These are phyloP conservation scores for Adelognathus sp. DNA, from an alignment of 2,888 invertebrate species.

Conservation along the genomic window DNA sequence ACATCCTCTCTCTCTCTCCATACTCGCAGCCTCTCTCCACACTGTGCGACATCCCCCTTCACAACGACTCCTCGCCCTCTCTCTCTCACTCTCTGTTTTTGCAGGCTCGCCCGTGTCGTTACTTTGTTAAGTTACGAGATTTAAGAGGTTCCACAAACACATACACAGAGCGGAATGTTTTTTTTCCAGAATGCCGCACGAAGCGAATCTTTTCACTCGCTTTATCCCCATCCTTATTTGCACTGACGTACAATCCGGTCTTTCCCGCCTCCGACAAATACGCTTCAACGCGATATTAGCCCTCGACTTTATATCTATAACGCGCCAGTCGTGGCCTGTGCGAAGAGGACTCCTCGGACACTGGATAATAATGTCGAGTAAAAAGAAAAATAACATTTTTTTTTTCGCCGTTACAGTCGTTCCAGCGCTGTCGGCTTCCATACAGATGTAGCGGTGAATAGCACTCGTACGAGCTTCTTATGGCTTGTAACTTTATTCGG, in stretches of 20 bases:
- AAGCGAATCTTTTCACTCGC: constrained; percentile 49
- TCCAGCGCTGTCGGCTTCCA: constrained; percentile 18
- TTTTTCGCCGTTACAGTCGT: not conserved
- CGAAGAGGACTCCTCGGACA: constrained; percentile 16
- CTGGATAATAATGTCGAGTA: constrained; percentile 20
- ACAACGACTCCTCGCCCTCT: constrained; percentile 20
- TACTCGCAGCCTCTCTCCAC: constrained; percentile 30
- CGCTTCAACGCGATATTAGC: not conserved
- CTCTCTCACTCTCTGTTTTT: too few relatives aligned
- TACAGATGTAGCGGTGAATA: constrained; percentile 30
- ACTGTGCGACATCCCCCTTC: constrained; percentile 16
- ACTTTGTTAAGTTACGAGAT: constrained; percentile 75
- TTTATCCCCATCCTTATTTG: constrained; percentile 63
- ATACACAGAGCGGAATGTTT: too few relatives aligned
- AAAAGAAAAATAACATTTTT: constrained; percentile 4
- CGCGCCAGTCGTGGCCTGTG: not conserved
- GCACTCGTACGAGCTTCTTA: constrained; percentile 44
- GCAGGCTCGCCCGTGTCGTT: constrained; percentile 67
- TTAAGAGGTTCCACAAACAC: too few relatives aligned
- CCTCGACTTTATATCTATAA: constrained; percentile 25
- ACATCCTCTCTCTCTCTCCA: constrained; percentile 33
- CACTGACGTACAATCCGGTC: constrained; percentile 59
- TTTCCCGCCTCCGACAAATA: constrained; percentile 54
- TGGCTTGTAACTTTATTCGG: constrained; percentile 54
- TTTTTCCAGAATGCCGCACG: too few relatives aligned